phyloP scores from a whole-genome alignment of 2,888 invertebrate species.

The Resseliella maxima region DNA sequence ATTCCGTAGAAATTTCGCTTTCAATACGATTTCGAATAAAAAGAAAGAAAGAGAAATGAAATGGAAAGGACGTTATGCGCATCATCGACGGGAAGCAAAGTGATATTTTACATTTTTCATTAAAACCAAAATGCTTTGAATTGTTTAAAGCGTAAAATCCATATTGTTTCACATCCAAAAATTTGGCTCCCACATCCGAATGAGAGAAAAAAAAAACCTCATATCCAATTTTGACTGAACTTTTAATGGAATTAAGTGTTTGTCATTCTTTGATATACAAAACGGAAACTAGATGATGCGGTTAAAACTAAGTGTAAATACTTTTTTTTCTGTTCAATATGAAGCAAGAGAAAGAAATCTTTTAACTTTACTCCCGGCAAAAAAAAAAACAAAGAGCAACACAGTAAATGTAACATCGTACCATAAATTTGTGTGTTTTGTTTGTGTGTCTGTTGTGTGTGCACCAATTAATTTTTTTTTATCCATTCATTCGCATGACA shows the following conservation, averaged over 20 bases:
- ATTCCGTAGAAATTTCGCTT: no score
- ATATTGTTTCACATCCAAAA: neutral
- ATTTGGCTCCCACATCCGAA: neutral
- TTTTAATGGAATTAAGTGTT: no score
- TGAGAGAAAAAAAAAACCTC: neutral
- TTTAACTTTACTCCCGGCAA: neutral
- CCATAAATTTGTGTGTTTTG: neutral
- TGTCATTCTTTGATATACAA: no score
- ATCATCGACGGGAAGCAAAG: no score
- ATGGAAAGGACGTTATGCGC: no score
- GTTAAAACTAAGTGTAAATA: neutral
- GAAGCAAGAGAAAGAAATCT: neutral
- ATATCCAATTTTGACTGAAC: neutral
- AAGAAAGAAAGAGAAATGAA: no score
- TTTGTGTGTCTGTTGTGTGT: neutral
- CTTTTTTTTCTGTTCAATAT: no score
- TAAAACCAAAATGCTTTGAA: no score
- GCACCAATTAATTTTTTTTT: constrained; percentile 14
- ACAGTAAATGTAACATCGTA: neutral
- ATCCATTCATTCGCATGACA: neutral
- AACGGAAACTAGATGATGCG: neutral
- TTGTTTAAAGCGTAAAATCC: no score
- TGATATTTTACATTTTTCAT: no score
- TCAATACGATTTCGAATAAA: no score
- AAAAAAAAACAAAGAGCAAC: neutral